Evolutionary conservation across 2,888 invertebrate genomes (phyloP).

Genomic region (Caenorhabditis sp.): DNA sequence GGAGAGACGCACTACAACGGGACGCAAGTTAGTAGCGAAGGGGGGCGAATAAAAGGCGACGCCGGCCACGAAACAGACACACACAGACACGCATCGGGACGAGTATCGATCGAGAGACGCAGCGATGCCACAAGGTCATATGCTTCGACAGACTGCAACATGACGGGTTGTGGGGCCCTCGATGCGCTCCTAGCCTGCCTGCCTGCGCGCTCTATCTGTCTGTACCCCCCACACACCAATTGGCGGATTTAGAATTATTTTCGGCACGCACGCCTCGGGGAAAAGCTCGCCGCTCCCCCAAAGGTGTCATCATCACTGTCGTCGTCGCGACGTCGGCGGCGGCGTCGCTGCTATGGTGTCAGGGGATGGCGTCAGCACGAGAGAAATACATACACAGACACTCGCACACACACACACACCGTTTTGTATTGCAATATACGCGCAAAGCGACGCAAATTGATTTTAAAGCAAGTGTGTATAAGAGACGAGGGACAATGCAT

Average conservation of each 20-base stretch:
- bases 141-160: slow-evolving; percentile 51
- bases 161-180: slow-evolving; percentile 22
- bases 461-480: slow-evolving; percentile 61
- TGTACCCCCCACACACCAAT: slow-evolving; percentile 3
- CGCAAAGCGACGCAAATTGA: slow-evolving; percentile 59
- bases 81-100: slow-evolving; percentile 36
- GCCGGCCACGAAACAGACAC: slow-evolving; percentile 48
- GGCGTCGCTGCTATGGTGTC: slow-evolving; percentile 18
- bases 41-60: slow-evolving; percentile 45
- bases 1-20: slow-evolving; percentile 22
- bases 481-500: slow-evolving; percentile 12
- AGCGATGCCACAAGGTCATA: slow-evolving; percentile 51
- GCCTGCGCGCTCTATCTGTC: slow-evolving; percentile 1
- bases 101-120: slow-evolving; percentile 46
- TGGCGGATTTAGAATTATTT: slow-evolving; percentile 9
- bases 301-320: slow-evolving; percentile 24
- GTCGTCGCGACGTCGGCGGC: slow-evolving; percentile 1
- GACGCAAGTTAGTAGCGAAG: slow-evolving; percentile 42
- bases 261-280: background rate
- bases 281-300: slow-evolving; percentile 13
- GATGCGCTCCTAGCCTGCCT: background rate
- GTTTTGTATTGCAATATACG: slow-evolving; percentile 59
- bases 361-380: slow-evolving; percentile 35
- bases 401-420: slow-evolving; percentile 37
- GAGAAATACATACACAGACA: slow-evolving; percentile 27